phyloP scores from a whole-genome alignment of 2,797 vertebrate genomes.

The Limnodromus scolopaceus region DNA sequence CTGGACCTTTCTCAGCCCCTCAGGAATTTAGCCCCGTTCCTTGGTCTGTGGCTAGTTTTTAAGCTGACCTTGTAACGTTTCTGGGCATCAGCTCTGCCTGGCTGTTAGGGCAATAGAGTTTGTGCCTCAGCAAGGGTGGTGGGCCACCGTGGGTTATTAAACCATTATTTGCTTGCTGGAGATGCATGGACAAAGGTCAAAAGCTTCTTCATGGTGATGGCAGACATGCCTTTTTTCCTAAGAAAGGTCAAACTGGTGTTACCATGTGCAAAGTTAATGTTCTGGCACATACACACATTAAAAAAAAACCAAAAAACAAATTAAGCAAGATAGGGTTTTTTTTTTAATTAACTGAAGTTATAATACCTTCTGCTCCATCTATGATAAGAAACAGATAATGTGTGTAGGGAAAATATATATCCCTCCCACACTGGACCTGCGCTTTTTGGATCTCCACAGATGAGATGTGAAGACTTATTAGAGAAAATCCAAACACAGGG shows the following conservation, averaged over 20 bases:
- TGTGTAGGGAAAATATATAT: not conserved
- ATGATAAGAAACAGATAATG: not conserved
- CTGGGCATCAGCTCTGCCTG: not conserved
- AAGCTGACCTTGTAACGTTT: not conserved
- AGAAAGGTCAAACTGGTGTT: not conserved
- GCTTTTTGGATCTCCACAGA: not conserved
- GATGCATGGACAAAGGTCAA: not conserved
- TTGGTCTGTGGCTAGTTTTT: not conserved
- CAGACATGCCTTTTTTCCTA: not conserved
- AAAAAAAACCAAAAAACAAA: not conserved
- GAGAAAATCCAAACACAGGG: not conserved
- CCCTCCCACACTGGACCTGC: not conserved
- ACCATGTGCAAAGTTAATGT: not conserved
- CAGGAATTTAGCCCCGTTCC: not conserved
- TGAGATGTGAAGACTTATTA: not conserved
- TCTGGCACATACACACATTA: not conserved
- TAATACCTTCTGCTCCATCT: not conserved
- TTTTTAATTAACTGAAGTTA: not conserved
- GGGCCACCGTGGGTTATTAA: not conserved
- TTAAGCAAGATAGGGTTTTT: not conserved
- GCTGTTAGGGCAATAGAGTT: not conserved
- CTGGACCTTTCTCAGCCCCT: not conserved
- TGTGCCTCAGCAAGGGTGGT: not conserved
- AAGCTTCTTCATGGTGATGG: not conserved
- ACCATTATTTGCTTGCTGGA: not conserved